phyloP scores from a whole-genome alignment of 1,140 invertebrate species.

The Lepidurus apus region DNA sequence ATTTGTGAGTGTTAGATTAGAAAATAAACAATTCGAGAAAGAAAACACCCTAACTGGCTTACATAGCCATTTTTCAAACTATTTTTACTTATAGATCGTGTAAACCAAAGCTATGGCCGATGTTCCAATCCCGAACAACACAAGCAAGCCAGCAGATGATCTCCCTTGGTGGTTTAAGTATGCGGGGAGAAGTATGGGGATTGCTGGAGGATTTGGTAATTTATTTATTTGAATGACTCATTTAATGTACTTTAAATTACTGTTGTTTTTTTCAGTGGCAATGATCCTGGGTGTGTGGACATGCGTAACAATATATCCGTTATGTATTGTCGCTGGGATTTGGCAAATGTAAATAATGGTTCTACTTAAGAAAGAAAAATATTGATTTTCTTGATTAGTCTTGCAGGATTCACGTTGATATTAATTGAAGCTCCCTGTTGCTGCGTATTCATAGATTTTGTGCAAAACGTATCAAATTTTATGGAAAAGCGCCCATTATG shows the following conservation, averaged over 20 bases:
- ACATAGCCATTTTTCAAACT: no score
- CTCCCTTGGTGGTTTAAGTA: constrained; percentile 84
- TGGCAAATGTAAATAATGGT: constrained; percentile 69
- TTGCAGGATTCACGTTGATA: constrained; percentile 77
- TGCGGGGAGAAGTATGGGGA: constrained; percentile 72
- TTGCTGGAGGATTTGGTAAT: constrained; percentile 74
- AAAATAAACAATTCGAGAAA: no score
- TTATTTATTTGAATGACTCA: constrained; percentile 36
- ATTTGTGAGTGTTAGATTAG: no score
- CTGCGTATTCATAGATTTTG: constrained; percentile 89
- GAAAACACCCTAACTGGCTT: no score
- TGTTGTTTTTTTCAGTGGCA: constrained; percentile 62
- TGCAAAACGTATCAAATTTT: constrained; percentile 71
- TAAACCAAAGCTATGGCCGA: no score
- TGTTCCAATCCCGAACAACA: no score
- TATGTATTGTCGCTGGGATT: constrained; percentile 72
- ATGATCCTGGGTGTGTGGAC: constrained; percentile 79
- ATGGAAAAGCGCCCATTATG: constrained; percentile 79
- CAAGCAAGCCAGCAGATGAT: constrained; percentile 53
- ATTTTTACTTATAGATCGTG: no score
- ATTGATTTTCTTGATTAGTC: constrained; percentile 44
- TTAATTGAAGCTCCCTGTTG: constrained; percentile 89
- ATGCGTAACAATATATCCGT: constrained; percentile 63
- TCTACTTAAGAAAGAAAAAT: constrained; percentile 29
- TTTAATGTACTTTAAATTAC: constrained; percentile 17